A percentile compares a stretch with the other conserved stretches of the same genome.
These are phyloP conservation scores for Cygnus olor DNA, from an alignment of 2,797 vertebrate genomes.

Conservation along the genomic window DNA sequence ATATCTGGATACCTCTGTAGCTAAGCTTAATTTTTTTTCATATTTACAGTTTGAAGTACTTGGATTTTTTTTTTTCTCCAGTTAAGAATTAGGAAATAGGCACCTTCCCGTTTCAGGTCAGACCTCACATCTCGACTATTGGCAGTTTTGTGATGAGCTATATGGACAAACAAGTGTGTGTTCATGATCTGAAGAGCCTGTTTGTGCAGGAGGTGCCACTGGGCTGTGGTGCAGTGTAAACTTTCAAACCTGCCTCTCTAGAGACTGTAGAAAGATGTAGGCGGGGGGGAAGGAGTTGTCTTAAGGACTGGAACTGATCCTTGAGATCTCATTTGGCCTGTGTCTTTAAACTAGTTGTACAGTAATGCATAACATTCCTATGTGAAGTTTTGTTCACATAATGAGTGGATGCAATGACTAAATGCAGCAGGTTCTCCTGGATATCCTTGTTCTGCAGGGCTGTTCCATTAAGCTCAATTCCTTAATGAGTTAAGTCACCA, in stretches of 20 bases:
- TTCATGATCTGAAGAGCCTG: not conserved
- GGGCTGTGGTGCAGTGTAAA: not conserved
- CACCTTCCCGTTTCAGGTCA: not conserved
- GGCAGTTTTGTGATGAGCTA: not conserved
- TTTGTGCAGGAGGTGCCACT: not conserved
- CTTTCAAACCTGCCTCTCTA: not conserved
- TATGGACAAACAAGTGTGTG: not conserved
- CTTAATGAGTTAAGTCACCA: not conserved
- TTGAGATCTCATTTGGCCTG: not conserved
- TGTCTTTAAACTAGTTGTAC: not conserved
- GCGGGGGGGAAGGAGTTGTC: not conserved
- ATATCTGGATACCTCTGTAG: fast-evolving
- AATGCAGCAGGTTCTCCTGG: not conserved
- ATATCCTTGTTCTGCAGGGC: not conserved
- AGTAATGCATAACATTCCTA: not conserved
- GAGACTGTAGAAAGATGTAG: not conserved
- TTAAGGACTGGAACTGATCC: not conserved
- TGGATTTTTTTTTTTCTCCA: not conserved
- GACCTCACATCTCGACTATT: not conserved
- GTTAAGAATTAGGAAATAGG: not conserved
- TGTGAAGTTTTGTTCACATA: not conserved
- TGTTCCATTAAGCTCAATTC: not conserved
- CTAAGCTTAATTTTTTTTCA: not conserved
- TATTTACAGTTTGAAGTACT: not conserved
- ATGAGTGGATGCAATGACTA: not conserved